phyloP scores from a whole-genome alignment of 2,888 invertebrate genomes.

The Eledone cirrhosa region DNA sequence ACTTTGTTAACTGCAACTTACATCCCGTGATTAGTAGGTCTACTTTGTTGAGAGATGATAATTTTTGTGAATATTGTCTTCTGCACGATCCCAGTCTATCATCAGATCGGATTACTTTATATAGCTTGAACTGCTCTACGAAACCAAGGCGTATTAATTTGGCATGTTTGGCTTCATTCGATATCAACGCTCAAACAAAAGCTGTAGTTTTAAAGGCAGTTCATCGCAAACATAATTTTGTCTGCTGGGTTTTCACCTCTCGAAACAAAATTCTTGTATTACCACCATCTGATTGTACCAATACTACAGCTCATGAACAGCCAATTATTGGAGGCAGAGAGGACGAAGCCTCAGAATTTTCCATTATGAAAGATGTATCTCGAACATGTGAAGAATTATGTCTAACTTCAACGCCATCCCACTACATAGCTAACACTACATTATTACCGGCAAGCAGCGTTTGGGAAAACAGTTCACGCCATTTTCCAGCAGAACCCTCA shows the following conservation, averaged over 20 bases:
- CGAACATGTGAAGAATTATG: constrained; percentile 26
- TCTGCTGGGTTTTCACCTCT: constrained; percentile 50
- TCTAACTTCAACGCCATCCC: background rate
- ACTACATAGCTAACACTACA: constrained; percentile 10
- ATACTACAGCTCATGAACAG: constrained; percentile 24
- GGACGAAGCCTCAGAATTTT: constrained; percentile 9
- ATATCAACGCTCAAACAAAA: constrained; percentile 44
- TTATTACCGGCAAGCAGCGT: background rate
- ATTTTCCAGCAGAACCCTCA: background rate
- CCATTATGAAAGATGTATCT: constrained; percentile 25
- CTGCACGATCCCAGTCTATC: constrained; percentile 36
- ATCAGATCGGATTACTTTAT: constrained; percentile 31
- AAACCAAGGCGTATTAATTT: constrained; percentile 36
- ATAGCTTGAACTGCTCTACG: constrained; percentile 33
- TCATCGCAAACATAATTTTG: constrained; percentile 41
- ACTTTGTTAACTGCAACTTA: constrained; percentile 36
- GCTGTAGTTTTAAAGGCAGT: constrained; percentile 47
- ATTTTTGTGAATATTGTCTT: constrained; percentile 45
- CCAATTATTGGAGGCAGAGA: background rate
- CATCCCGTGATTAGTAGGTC: constrained; percentile 36
- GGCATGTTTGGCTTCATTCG: constrained; percentile 47
- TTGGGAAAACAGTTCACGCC: constrained; percentile 14
- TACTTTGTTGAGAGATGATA: constrained; percentile 42
- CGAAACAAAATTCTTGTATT: constrained; percentile 41
- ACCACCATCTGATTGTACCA: constrained; percentile 25